Percentiles rank a stretch among this genome's conserved stretches.
Evolutionary conservation across 2,797 vertebrate genomes (phyloP).

Genomic region (Sternarchorhynchus goeldii): DNA sequence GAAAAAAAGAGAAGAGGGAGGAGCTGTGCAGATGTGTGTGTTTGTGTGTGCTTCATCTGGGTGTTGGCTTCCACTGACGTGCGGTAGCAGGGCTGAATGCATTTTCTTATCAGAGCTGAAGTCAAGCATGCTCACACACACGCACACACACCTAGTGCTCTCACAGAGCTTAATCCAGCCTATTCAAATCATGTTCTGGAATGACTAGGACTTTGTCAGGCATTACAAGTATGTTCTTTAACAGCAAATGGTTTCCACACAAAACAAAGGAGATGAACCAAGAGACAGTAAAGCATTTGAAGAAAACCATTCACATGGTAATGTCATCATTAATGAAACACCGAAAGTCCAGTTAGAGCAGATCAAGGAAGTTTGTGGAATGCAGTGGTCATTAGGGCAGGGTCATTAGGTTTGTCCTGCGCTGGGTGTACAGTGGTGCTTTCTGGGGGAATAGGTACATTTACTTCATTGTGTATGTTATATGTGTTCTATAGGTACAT

Average conservation of each 20-base stretch:
- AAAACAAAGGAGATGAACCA: neutral
- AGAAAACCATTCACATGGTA: too few relatives aligned
- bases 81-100: conserved; percentile 14
- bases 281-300: too few relatives aligned
- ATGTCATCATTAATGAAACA: too few relatives aligned
- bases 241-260: conserved; percentile 14
- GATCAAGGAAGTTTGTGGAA: too few relatives aligned
- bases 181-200: conserved; percentile 11
- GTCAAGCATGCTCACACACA: neutral
- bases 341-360: neutral
- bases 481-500: too few relatives aligned
- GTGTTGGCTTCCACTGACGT: conserved; percentile 31
- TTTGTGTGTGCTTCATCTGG: conserved; percentile 37
- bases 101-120: conserved; percentile 18
- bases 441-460: too few relatives aligned
- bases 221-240: conserved; percentile 21
- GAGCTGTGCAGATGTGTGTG: neutral
- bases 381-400: too few relatives aligned
- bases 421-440: too few relatives aligned
- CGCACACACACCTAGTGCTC: conserved; percentile 1
- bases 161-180: conserved; percentile 29
- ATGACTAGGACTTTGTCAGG: conserved; percentile 17
- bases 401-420: too few relatives aligned
- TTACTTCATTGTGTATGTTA: too few relatives aligned
- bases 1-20: neutral